Conservation (phyloP, 37 sponge, comb jelly and placozoan species). For the Hexactinellida sp. region DNA sequence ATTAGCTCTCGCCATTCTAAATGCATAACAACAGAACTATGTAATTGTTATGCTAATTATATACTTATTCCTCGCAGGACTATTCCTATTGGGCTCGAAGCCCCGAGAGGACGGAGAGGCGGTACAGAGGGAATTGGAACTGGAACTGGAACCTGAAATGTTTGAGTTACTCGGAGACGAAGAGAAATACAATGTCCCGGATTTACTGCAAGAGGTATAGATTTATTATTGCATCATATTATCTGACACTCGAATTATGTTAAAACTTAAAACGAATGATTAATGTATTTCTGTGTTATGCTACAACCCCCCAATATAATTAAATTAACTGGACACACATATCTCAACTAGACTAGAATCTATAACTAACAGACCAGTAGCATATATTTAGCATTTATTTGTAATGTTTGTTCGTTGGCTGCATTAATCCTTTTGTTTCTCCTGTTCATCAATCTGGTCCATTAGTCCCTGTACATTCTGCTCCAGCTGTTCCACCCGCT, state of each 20-base stretch:
- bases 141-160: not conserved
- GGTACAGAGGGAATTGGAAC: not conserved
- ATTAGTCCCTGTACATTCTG: not conserved
- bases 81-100: not conserved
- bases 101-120: not conserved
- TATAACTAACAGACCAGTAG: too few species aligned
- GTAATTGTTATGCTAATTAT: not conserved
- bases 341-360: too few species aligned
- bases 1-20: not conserved
- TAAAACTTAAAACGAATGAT: not conserved
- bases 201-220: not conserved
- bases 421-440: too few species aligned
- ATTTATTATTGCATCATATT: not conserved
- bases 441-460: not conserved
- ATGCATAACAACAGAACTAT: not conserved
- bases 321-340: too few species aligned
- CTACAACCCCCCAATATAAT: too few species aligned
- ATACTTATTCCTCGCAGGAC: not conserved
- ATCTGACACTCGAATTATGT: not conserved
- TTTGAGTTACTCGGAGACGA: not conserved
- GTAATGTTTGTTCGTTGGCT: too few species aligned
- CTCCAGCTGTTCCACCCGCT: slow-evolving; percentile 11
- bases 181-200: not conserved
- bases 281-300: too few species aligned
- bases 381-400: too few species aligned